Conservation (phyloP, 2,888 invertebrate species). For the Rotaria sp. region DNA sequence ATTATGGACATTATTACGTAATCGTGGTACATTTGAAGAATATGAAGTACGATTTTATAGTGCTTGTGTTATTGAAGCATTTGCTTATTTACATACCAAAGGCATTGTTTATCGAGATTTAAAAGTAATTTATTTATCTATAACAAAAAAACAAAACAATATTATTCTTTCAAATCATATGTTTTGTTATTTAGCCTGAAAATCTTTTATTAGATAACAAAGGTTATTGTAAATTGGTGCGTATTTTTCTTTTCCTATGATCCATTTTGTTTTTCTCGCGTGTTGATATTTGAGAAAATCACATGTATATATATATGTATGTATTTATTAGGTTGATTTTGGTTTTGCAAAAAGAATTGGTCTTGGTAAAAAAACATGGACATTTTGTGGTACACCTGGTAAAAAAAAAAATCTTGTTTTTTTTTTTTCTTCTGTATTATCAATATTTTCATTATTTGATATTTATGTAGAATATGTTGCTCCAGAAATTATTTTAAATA, state of each 20-base stretch:
- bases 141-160: too few species aligned
- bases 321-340: constrained; percentile 66
- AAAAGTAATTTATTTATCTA: constrained; percentile 50
- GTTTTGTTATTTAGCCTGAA: constrained; percentile 65
- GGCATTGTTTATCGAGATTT: constrained; percentile 76
- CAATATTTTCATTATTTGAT: neutral
- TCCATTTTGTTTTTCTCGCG: too few species aligned
- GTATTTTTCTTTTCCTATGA: too few species aligned
- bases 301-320: too few species aligned
- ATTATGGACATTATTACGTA: constrained; percentile 85
- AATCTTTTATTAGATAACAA: constrained; percentile 74
- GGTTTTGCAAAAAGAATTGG: constrained; percentile 93
- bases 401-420: neutral
- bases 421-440: neutral
- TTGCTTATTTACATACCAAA: constrained; percentile 76
- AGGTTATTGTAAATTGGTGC: constrained; percentile 77
- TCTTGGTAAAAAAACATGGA: constrained; percentile 89
- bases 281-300: too few species aligned
- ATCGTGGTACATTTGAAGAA: constrained; percentile 47
- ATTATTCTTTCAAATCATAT: too few species aligned
- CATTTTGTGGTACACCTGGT: constrained; percentile 80
- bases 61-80: constrained; percentile 85
- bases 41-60: constrained; percentile 60
- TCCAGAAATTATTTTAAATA: constrained; percentile 94
- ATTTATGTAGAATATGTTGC: constrained; percentile 73